phyloP scores from a whole-genome alignment of 2,797 vertebrate genomes.

The Cossypha polioptera region DNA sequence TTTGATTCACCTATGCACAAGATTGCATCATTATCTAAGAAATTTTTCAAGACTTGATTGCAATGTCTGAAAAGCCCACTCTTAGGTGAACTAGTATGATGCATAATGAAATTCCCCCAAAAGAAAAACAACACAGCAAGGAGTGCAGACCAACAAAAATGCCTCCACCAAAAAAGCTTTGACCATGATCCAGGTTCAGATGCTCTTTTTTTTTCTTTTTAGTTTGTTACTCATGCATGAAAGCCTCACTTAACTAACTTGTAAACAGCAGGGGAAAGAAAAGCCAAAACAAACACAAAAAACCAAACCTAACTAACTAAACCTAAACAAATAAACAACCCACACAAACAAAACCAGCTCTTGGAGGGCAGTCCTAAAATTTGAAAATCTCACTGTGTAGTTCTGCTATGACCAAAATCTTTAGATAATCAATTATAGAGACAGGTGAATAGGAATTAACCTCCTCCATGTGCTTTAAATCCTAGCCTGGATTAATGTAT shows the following conservation, averaged over 20 bases:
- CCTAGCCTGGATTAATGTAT: background rate
- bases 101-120: background rate
- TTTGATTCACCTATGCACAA: background rate
- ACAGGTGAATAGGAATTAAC: background rate
- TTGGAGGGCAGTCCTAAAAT: background rate
- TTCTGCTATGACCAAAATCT: background rate
- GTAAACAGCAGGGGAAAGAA: background rate
- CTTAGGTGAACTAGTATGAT: background rate
- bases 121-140: background rate
- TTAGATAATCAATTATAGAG: background rate
- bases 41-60: background rate
- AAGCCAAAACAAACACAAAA: background rate
- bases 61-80: background rate
- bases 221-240: background rate
- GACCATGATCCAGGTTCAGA: background rate
- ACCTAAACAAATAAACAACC: background rate
- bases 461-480: accelerated
- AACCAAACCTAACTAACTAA: background rate
- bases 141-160: background rate
- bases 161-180: background rate
- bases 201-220: background rate
- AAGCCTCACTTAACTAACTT: background rate
- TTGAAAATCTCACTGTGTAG: background rate
- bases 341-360: background rate
- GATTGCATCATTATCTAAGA: background rate